Percentiles rank a stretch among this genome's conserved stretches.
Conservation (phyloP, 2,113 vertebrate species). For the Hiodon tergisus region DNA sequence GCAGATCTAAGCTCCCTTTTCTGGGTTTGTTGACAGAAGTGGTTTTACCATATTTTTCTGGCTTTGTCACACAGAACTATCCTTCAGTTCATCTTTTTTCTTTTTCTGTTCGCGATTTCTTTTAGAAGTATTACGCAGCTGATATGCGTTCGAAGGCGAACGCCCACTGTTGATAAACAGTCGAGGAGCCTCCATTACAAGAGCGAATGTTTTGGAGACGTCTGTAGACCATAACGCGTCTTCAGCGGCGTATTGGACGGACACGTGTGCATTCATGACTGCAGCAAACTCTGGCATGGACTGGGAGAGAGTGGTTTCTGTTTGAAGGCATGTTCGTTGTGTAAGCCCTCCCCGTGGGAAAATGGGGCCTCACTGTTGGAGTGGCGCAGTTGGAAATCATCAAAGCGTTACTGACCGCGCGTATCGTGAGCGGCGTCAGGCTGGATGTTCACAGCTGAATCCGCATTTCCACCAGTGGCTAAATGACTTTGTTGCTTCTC, state of each 20-base stretch:
- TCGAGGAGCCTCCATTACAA: not conserved
- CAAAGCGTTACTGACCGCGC: no score
- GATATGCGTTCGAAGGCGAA: not conserved
- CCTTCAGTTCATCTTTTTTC: not conserved
- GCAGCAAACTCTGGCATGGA: not conserved
- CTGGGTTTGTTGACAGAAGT: no score
- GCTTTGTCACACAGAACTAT: no score
- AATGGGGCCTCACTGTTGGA: no score
- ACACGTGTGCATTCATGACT: not conserved
- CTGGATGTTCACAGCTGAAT: no score
- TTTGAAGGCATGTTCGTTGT: not conserved
- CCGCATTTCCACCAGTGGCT: no score
- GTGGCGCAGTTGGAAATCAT: no score
- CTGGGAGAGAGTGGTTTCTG: not conserved
- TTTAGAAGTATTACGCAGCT: not conserved
- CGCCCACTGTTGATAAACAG: not conserved
- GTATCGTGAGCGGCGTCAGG: no score
- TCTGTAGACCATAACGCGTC: not conserved
- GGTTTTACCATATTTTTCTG: no score
- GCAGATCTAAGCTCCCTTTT: no score
- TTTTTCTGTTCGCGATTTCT: not conserved
- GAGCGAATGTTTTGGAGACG: conserved; percentile 6
- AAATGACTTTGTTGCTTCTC: no score
- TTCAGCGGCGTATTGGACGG: not conserved
- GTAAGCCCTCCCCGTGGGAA: no score